Evolutionary conservation across 2,888 invertebrate genomes (phyloP).

Genomic region (Portevinia maculata): DNA sequence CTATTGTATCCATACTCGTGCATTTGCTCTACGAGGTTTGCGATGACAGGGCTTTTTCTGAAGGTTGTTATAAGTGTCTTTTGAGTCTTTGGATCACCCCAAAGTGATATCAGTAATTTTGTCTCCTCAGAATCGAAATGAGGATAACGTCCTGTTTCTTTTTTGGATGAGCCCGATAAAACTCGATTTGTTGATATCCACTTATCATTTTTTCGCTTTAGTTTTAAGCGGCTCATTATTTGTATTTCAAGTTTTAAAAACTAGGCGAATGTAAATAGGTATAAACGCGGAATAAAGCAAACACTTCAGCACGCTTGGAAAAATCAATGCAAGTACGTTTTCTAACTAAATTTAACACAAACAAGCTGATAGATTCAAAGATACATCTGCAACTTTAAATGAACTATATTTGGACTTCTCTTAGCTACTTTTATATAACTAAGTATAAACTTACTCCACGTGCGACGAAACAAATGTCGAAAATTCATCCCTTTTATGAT

Average conservation of each 20-base stretch:
- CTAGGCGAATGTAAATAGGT: not conserved
- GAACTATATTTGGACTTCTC: too few relatives aligned
- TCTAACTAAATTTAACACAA: too few relatives aligned
- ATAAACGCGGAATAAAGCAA: too few relatives aligned
- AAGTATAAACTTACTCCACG: not conserved
- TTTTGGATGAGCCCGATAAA: conserved; percentile 26
- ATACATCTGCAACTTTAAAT: too few relatives aligned
- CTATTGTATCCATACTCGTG: conserved; percentile 85
- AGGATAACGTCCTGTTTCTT: conserved; percentile 83
- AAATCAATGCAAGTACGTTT: too few relatives aligned
- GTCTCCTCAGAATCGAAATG: conserved; percentile 86
- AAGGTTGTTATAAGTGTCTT: conserved; percentile 85
- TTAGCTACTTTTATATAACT: not conserved
- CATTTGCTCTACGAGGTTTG: conserved; percentile 85
- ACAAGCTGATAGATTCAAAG: too few relatives aligned
- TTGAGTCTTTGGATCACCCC: conserved; percentile 85
- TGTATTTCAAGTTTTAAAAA: too few relatives aligned
- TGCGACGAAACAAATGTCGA: not conserved
- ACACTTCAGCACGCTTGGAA: too few relatives aligned
- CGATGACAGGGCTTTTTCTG: conserved; percentile 85
- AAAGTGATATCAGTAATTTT: conserved; percentile 85
- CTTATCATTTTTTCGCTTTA: conserved; percentile 37
- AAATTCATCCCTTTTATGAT: conserved; percentile 10
- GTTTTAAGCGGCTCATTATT: conserved; percentile 44
- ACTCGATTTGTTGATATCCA: conserved; percentile 60